Evolutionary conservation across 2,113 vertebrate species (phyloP).

Genomic region (Albula glossodonta): DNA sequence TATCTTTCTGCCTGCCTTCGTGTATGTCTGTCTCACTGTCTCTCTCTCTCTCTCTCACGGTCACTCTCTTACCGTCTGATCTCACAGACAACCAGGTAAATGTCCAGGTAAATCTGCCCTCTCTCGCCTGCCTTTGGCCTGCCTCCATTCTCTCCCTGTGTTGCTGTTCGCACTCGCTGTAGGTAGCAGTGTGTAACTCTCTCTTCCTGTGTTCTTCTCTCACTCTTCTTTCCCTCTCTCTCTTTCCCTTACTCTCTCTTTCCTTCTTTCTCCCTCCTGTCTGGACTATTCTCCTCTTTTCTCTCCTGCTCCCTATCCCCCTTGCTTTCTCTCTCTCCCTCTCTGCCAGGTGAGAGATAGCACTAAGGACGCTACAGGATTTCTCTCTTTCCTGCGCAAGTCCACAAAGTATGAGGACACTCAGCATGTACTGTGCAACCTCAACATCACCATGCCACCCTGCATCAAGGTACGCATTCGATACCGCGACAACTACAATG

Average conservation of each 20-base stretch:
- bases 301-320: constrained; percentile 13
- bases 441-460: constrained; percentile 92
- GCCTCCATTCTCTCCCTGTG: constrained; percentile 67
- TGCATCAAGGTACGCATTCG: constrained; percentile 81
- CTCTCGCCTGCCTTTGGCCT: constrained; percentile 78
- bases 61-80: constrained; percentile 77
- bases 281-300: constrained; percentile 5
- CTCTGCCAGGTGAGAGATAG: constrained; percentile 84
- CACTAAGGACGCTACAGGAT: constrained; percentile 86
- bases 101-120: constrained; percentile 75
- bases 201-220: constrained; percentile 48
- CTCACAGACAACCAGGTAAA: constrained; percentile 81
- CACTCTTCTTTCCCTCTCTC: constrained; percentile 15
- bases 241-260: background rate
- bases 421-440: constrained; percentile 92
- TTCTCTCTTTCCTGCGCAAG: constrained; percentile 90
- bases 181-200: constrained; percentile 52
- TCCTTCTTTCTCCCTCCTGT: background rate
- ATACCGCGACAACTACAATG: background rate
- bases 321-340: constrained; percentile 18
- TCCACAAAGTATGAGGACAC: constrained; percentile 93
- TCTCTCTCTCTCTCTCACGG: constrained; percentile 77
- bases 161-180: constrained; percentile 53
- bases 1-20: constrained; percentile 72
- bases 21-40: constrained; percentile 78